Evolutionary conservation across 1,140 invertebrate genomes (phyloP).

Genomic region (Conus betulinus): DNA sequence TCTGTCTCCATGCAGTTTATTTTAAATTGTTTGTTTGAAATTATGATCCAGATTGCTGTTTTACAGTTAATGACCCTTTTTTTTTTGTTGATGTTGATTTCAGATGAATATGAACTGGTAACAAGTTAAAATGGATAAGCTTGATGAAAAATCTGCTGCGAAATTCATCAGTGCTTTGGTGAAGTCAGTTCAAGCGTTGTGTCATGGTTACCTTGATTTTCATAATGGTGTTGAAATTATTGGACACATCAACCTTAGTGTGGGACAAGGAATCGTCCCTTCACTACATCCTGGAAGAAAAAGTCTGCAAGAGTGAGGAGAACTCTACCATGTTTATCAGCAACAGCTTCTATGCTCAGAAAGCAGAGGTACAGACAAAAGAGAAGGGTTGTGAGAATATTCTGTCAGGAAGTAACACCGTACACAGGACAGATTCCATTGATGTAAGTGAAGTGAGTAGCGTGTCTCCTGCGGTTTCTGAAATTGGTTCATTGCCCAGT

Average conservation of each 20-base stretch:
- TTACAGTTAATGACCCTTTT: no score
- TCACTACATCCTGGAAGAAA: conserved; percentile 54
- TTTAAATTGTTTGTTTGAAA: no score
- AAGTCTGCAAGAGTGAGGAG: conserved; percentile 53
- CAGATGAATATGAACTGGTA: neutral
- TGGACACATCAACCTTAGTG: conserved; percentile 52
- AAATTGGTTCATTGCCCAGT: conserved; percentile 34
- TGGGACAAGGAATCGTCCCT: conserved; percentile 49
- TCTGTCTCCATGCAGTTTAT: no score
- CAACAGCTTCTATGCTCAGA: conserved; percentile 51
- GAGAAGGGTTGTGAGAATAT: conserved; percentile 23
- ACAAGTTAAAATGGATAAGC: conserved; percentile 18
- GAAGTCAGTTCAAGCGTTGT: conserved; percentile 51
- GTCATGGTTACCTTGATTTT: conserved; percentile 56
- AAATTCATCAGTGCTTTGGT: conserved; percentile 50
- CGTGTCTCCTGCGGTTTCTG: conserved; percentile 35
- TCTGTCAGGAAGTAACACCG: neutral
- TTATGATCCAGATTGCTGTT: no score
- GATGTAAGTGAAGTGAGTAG: conserved; percentile 21
- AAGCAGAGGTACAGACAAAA: conserved; percentile 26
- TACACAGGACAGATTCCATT: conserved; percentile 7
- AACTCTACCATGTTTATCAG: conserved; percentile 51
- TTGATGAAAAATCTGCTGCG: conserved; percentile 50
- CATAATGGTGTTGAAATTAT: conserved; percentile 53
- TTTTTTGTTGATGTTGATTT: neutral